These are phyloP conservation scores for Hydrocynus forskahlii DNA, from an alignment of 2,797 vertebrate genomes.

Conservation along the genomic window DNA sequence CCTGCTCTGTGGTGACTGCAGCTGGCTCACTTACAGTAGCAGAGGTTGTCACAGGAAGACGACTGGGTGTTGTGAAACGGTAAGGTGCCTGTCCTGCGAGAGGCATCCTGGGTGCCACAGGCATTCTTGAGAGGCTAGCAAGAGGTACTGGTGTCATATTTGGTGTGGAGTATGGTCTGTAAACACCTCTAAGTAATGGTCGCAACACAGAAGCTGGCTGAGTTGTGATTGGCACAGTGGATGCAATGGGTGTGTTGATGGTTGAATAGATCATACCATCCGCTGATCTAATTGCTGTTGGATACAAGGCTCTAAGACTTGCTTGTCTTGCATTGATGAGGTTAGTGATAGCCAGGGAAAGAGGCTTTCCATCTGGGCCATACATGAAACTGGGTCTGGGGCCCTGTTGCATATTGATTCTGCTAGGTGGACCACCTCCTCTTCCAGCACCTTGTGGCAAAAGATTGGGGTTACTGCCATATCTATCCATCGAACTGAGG, in stretches of 20 bases:
- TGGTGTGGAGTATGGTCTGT: constrained; percentile 84
- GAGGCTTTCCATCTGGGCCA: constrained; percentile 83
- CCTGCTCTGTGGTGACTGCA: constrained; percentile 69
- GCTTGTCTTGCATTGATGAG: constrained; percentile 85
- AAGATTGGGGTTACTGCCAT: constrained; percentile 85
- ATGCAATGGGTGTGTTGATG: constrained; percentile 97
- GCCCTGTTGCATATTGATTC: constrained; percentile 75
- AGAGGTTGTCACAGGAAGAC: constrained; percentile 67
- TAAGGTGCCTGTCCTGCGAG: constrained; percentile 80
- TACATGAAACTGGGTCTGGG: constrained; percentile 86
- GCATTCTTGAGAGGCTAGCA: constrained; percentile 87
- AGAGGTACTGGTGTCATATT: constrained; percentile 88
- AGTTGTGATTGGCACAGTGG: constrained; percentile 97
- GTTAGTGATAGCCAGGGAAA: constrained; percentile 83
- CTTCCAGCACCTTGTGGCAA: constrained; percentile 83
- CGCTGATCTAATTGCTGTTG: constrained; percentile 89
- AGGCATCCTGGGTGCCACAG: constrained; percentile 84
- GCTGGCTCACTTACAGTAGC: constrained; percentile 57
- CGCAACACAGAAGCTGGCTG: constrained; percentile 91
- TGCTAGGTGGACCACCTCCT: constrained; percentile 70
- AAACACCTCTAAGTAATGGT: constrained; percentile 88
- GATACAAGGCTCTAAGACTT: constrained; percentile 88
- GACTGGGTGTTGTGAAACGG: constrained; percentile 82
- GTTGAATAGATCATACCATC: constrained; percentile 99
- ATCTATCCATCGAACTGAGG: constrained; percentile 96